These are phyloP conservation scores for Spermophilus dauricus DNA, from an alignment of 2,113 vertebrate species.

Conservation along the genomic window DNA sequence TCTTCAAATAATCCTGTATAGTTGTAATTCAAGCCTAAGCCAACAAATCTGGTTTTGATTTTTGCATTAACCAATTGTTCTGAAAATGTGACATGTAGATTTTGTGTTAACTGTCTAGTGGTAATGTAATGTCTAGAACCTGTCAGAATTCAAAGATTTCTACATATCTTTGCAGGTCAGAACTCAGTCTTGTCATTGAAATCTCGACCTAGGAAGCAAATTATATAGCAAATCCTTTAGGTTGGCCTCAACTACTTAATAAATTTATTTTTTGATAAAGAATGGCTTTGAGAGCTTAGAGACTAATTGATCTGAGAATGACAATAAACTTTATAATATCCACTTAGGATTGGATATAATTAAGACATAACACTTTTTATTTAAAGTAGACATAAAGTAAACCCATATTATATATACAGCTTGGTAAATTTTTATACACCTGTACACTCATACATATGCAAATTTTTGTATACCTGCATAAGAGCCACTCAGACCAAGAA, in stretches of 20 bases:
- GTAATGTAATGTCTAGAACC: not conserved
- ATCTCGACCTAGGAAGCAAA: not conserved
- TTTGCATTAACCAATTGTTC: not conserved
- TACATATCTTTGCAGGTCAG: not conserved
- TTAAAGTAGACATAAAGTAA: not conserved
- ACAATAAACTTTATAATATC: not conserved
- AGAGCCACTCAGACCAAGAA: not conserved
- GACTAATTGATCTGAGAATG: not conserved
- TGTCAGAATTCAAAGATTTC: constrained; percentile 27
- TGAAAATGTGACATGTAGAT: not conserved
- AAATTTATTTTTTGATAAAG: not conserved
- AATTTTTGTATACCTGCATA: not conserved
- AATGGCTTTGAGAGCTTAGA: constrained; percentile 9
- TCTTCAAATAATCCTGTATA: not conserved
- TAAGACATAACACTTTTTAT: not conserved
- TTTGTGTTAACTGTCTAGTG: constrained; percentile 4
- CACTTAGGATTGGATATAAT: not conserved
- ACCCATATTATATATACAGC: not conserved
- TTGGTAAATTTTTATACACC: not conserved
- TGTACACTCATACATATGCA: not conserved
- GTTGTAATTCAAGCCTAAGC: not conserved
- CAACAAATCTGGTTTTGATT: not conserved
- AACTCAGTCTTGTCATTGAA: constrained; percentile 2
- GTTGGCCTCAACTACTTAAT: not conserved
- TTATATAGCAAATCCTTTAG: constrained; percentile 21